A percentile compares a stretch with the other conserved stretches of the same genome.
Conservation (phyloP, 2,888 invertebrate species). For the Mimumesa dahlbomi region DNA sequence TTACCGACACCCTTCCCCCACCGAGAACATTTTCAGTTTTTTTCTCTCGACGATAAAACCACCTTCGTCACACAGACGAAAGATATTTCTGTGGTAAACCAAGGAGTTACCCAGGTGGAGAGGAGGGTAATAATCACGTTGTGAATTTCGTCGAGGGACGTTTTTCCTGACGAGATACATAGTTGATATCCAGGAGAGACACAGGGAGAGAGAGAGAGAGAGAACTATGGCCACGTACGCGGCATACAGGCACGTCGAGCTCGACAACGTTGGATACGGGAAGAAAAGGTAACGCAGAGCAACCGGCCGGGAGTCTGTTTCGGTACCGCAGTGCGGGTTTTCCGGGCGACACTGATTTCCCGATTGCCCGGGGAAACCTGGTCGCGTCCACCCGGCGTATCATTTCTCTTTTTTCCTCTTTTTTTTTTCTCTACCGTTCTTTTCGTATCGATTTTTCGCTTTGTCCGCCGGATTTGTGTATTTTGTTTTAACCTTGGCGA, state of each 20-base stretch:
- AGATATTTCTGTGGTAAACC: constrained; percentile 12
- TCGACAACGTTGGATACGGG: constrained; percentile 95
- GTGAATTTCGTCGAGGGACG: constrained; percentile 4
- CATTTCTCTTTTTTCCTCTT: no score
- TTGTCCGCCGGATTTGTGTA: no score
- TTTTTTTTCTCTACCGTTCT: no score
- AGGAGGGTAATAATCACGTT: not conserved
- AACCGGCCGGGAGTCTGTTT: constrained; percentile 2
- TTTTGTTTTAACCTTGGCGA: no score
- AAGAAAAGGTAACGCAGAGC: constrained; percentile 97
- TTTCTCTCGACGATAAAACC: not conserved
- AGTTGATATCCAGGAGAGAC: no score
- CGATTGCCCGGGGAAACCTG: not conserved
- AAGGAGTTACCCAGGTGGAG: not conserved
- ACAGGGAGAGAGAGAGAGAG: constrained; percentile 5
- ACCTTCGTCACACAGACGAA: no score
- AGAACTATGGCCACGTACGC: constrained; percentile 93
- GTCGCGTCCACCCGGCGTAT: no score
- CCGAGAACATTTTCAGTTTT: not conserved
- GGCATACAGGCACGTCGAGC: constrained; percentile 95
- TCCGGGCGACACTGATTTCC: constrained; percentile 24
- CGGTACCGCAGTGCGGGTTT: constrained; percentile 53
- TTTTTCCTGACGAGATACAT: no score
- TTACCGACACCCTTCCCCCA: no score
- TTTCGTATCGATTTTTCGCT: no score